These are phyloP conservation scores for Antigone vipio DNA, from an alignment of 2,113 vertebrate genomes.

Conservation along the genomic window DNA sequence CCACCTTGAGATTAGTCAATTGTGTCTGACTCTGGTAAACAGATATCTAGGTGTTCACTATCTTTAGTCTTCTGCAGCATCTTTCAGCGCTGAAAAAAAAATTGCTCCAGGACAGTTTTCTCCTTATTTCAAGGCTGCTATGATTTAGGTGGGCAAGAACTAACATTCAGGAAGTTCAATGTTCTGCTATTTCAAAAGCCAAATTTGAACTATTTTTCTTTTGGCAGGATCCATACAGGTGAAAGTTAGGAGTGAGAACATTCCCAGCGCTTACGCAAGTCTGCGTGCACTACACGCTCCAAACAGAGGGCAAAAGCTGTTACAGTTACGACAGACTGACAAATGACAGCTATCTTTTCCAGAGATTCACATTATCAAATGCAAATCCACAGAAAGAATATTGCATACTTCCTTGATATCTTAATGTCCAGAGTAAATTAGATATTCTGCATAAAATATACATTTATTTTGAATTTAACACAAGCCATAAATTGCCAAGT, in stretches of 20 bases:
- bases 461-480: neutral
- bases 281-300: neutral
- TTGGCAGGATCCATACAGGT: constrained; percentile 1
- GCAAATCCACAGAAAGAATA: neutral
- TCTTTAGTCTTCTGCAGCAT: neutral
- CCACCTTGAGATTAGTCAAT: neutral
- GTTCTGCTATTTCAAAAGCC: neutral
- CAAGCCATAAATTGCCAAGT: neutral
- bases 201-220: constrained; percentile 7
- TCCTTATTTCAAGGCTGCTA: constrained; percentile 23
- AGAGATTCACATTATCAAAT: neutral
- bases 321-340: neutral
- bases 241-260: neutral
- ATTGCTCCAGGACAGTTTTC: neutral
- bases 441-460: neutral
- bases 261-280: neutral
- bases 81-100: neutral
- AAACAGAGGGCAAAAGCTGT: neutral
- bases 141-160: constrained; percentile 1
- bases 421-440: neutral
- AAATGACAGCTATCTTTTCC: neutral
- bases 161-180: neutral
- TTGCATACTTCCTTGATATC: neutral
- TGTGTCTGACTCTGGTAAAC: neutral
- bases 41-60: neutral